These are phyloP conservation scores for Dasypolia templi DNA, from an alignment of 2,888 invertebrate genomes.

Conservation along the genomic window DNA sequence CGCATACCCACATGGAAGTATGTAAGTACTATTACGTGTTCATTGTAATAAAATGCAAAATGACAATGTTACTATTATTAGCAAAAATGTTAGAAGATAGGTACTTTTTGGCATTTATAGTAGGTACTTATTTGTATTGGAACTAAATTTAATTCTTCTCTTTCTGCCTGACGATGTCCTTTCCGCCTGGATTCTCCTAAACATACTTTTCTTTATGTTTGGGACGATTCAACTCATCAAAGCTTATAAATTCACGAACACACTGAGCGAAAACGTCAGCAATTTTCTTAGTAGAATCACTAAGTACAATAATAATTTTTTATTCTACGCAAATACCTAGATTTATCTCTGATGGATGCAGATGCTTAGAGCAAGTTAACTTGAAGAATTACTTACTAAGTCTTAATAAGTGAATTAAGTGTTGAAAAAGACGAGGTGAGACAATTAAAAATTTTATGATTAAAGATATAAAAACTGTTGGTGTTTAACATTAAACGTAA, in stretches of 20 bases:
- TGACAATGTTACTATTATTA: neutral
- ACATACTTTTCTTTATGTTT: neutral
- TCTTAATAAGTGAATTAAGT: conserved; percentile 57
- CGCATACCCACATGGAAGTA: too few relatives aligned
- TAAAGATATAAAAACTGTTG: conserved; percentile 8
- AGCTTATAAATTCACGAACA: neutral
- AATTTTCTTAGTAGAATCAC: conserved; percentile 15
- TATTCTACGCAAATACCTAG: conserved; percentile 47
- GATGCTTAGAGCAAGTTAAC: conserved; percentile 64
- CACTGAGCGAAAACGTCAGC: neutral
- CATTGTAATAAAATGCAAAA: neutral
- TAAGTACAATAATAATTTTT: conserved; percentile 32
- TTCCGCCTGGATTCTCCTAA: neutral
- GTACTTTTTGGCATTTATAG: neutral
- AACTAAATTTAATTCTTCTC: neutral
- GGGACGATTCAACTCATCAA: neutral
- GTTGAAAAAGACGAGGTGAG: conserved; percentile 37
- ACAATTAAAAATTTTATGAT: conserved; percentile 33
- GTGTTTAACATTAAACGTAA: neutral
- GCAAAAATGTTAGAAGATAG: neutral
- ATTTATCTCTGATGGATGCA: conserved; percentile 62
- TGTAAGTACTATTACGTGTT: neutral
- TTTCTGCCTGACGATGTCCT: too few relatives aligned
- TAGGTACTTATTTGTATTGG: neutral
- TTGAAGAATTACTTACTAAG: conserved; percentile 65